Evolutionary conservation across 2,797 vertebrate genomes (phyloP), one percentile per base, ranked within the genome.

Genomic region (Eulemur albifrons): DNA sequence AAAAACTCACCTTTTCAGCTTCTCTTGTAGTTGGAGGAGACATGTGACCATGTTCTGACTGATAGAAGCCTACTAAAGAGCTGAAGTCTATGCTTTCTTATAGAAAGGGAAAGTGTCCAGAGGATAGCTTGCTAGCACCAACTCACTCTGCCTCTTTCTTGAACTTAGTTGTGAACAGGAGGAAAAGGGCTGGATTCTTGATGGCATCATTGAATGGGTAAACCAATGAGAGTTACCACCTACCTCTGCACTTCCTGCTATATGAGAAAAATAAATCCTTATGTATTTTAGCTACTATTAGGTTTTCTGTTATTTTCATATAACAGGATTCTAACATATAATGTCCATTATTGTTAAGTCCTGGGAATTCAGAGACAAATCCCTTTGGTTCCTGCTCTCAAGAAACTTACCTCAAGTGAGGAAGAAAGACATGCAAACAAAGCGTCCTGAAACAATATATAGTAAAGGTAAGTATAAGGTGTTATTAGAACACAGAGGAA

Each of bases 301-400:
- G 63, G n/a, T 92, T 96, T 86, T 88, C 70, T 83, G 61, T 88
- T 70, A 77, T 88, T 92, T 88, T 73, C n/a, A 93, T 40, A n/a
- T 14, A 81, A 75, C 48, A 67, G 67, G 48, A 90, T 90, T 67
- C 75, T 86, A 90, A 90, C 17, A 81, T 75, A 86, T 11, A 72
- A 75, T 38, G 69, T 35, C 4, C 73, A 94, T 45, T 85, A 75
- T 7, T 59, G 7, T 73, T 92, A 72, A 83, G 38, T 72, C n/a
- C 27, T 73, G 50, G 23, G n/a, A 75, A 88, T 80, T 67, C 84
- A 94, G n/a, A 50, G 40, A 88, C 63, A 94, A 79, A 72, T 92
- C 79, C 65, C 50, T 57, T 67, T 75, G 72, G 65, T 73, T 84
- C 32, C 48, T 88, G 38, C 8, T 35, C 50, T 80, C 65, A 84